phyloP scores from a whole-genome alignment of 2,888 invertebrate genomes.

The Carterocephalus palaemon region DNA sequence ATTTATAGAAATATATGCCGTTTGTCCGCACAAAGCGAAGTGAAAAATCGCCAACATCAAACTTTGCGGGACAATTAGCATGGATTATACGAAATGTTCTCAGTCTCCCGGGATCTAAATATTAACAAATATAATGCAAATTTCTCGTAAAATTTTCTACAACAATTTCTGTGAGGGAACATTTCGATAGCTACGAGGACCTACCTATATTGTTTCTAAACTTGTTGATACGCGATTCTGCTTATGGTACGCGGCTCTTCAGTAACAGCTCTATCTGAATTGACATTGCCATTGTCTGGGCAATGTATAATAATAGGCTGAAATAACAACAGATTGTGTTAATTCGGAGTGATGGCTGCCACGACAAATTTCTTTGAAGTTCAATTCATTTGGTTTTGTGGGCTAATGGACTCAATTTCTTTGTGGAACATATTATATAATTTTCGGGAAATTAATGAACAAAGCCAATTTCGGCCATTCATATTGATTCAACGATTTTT shows the following conservation, averaged over 20 bases:
- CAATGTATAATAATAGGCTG: background rate
- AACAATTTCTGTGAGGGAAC: slow-evolving; percentile 29
- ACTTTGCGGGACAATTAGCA: slow-evolving; percentile 31
- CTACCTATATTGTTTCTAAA: slow-evolving; percentile 12
- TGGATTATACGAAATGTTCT: slow-evolving; percentile 29
- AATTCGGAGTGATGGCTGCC: slow-evolving; percentile 12
- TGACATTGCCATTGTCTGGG: slow-evolving; percentile 11
- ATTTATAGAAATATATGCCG: background rate
- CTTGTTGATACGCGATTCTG: slow-evolving; percentile 9
- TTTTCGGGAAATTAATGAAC: slow-evolving; percentile 5
- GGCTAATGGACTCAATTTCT: slow-evolving; percentile 2
- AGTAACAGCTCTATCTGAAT: slow-evolving; percentile 7
- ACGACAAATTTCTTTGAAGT: slow-evolving; percentile 5
- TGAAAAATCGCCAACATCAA: slow-evolving; percentile 17
- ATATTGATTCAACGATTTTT: background rate
- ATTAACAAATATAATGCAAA: slow-evolving; percentile 48
- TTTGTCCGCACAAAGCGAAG: background rate
- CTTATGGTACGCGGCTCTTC: slow-evolving; percentile 1
- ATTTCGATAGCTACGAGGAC: slow-evolving; percentile 19
- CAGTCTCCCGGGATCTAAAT: slow-evolving; percentile 33
- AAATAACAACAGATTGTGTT: slow-evolving; percentile 2
- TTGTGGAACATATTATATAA: slow-evolving; percentile 2
- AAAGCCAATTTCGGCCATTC: background rate
- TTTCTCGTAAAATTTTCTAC: slow-evolving; percentile 29
- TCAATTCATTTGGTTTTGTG: slow-evolving; percentile 13